Evolutionary conservation across 2,888 invertebrate genomes (phyloP).

Genomic region (Cantharis lateralis): DNA sequence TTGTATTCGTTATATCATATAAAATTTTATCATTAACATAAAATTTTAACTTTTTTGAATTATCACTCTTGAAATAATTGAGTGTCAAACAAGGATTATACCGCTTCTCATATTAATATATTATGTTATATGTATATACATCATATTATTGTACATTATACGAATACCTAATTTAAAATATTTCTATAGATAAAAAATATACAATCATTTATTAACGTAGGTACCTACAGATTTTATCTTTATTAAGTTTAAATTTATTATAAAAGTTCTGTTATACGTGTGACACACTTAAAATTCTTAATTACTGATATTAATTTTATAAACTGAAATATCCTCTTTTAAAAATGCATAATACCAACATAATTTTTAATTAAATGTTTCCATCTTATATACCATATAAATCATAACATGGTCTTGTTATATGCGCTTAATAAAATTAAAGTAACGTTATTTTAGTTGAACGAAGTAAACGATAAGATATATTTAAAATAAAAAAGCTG

Average conservation of each 20-base stretch:
- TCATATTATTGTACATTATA: neutral
- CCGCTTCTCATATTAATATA: neutral
- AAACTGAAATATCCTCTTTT: neutral
- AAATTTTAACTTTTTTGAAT: neutral
- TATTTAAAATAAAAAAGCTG: neutral
- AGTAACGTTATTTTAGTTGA: neutral
- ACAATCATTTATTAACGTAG: neutral
- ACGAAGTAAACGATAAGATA: neutral
- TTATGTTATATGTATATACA: too few species aligned
- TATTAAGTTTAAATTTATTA: neutral
- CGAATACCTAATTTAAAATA: neutral
- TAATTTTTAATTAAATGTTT: neutral
- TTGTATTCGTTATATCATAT: neutral
- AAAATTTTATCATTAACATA: neutral
- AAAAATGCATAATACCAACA: neutral
- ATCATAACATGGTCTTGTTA: neutral
- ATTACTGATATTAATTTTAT: neutral
- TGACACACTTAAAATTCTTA: neutral
- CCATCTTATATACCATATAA: neutral
- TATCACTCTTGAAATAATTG: neutral
- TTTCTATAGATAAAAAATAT: neutral
- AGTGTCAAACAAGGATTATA: neutral
- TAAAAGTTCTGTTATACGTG: neutral
- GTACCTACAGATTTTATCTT: neutral
- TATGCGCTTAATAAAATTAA: neutral